Conservation (phyloP, 2,888 invertebrate genomes). For the Electrophaes corylata region DNA sequence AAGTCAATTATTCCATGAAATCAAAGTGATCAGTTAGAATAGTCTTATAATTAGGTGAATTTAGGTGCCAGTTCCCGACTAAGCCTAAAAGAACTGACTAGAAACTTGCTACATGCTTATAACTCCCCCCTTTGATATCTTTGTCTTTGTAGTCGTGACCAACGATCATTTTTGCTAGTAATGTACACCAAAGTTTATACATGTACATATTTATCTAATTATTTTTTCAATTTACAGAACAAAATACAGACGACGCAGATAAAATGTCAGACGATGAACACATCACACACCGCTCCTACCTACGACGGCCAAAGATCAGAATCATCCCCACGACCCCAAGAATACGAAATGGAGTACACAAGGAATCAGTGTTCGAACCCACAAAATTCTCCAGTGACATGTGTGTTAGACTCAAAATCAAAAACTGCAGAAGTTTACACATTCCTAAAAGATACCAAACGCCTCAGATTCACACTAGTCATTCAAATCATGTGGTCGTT, state of each 20-base stretch:
- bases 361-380: conserved; percentile 65
- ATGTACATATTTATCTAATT: no score
- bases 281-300: conserved; percentile 50
- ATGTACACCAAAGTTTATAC: no score
- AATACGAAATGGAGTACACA: conserved; percentile 48
- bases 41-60: no score
- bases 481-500: conserved; percentile 49
- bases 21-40: no score
- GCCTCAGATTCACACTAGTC: conserved; percentile 39
- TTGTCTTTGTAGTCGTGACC: no score
- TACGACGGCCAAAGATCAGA: conserved; percentile 59
- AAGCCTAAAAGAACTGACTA: no score
- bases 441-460: conserved; percentile 29
- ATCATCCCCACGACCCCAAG: conserved; percentile 47
- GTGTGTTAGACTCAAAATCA: conserved; percentile 64
- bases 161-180: no score
- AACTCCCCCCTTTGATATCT: no score
- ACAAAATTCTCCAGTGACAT: conserved; percentile 54
- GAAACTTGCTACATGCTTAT: no score
- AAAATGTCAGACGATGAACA: conserved; percentile 61
- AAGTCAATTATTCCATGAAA: no score
- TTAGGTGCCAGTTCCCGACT: no score
- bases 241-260: conserved; percentile 47
- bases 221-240: conserved; percentile 48
- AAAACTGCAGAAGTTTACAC: conserved; percentile 62